Base-by-base conservation (phyloP, 1,140 invertebrate species). In the Bradynema listronoti region DNA sequence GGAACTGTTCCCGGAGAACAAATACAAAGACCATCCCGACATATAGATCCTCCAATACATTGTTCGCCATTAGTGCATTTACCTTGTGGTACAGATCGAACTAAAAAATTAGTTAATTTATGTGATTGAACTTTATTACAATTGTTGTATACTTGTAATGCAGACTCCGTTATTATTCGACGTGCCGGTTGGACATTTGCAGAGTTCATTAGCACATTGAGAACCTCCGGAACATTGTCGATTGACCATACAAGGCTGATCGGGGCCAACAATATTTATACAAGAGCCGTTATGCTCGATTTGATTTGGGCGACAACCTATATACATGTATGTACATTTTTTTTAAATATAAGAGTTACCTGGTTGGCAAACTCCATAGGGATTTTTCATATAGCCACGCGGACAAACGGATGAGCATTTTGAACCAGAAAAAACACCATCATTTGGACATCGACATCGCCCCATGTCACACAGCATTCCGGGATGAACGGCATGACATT, bases 201-300 rank as follows among this genome's bases (percentile, higher is more conserved):
- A 68, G 32, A 54, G 36, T 16, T 59, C 50, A 43, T 60, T 67
- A 16, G 66, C 27, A 41, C 72, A 75, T 33, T 66, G 61, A 24
- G 64, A 63, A n/a, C 75, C 73, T 22, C 76, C 73, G 9, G 59
- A 57, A 46, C 74, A 77, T 60, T 77, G 74, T 27, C 68, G 54
- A 58, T 78, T 78, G n/a, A 78, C 77, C 9, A 60, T 14, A 50
- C 74, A 77, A 0, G 50, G 22, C 34, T 78, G 62, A 4, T 71
- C 74, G 36, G 77, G 74, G 2, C 34, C 56, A 32, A 63, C 71
- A 41, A 62, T 45, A 34, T 78, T 75, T 3, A 78, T 53, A 56
- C 74, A 77, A 30, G 68, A 49, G 19, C 76, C 73, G 24, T 61
- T 56, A 47, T 77, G 43, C 47, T 77, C 74, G 30, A 77, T 77